Base-by-base conservation (phyloP, 2,888 invertebrate species). In the Apocheima hispidaria region DNA sequence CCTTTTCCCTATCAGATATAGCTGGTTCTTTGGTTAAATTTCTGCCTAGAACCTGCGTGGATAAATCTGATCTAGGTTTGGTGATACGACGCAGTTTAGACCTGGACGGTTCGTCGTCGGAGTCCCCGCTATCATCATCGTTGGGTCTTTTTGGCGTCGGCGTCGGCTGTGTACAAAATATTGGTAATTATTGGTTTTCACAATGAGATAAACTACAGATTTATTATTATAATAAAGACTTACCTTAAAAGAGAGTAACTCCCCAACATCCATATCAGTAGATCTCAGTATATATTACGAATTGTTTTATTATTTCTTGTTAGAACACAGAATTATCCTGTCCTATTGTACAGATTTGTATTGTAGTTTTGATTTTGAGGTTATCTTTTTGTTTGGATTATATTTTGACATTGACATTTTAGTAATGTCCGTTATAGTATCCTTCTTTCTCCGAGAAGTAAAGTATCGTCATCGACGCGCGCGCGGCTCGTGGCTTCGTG, bases 131-230 rank as follows among this genome's bases (percentile, higher is more conserved):
- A 50, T 95, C 95, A 63, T 96, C 96, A 23, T 94, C 94, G 69
- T 74, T 87, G 20, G 95, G 95, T 64, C 97, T 93, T 86, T 97
- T 97, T 7, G 97, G 96, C 7, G 96, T 97, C 79, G 96, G 96
- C 50, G 96, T 95, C 4, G 97, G 97, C 97, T 97, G 72, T 30
- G 87, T 16, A 60, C 0, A 58, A 2, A 66, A 51, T 23, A n/a
- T n/a, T 21, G 5, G 12, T 21, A 4, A n/a, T 26, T 26, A 26
- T 26, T 26, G 26, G 26, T 26, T 26, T 26, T 26, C n/a, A n/a
- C n/a, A n/a, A n/a, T n/a, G n/a, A n/a, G n/a, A n/a, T n/a, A n/a
- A n/a, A n/a, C n/a, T n/a, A n/a, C n/a, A n/a, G n/a, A n/a, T n/a
- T n/a, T n/a, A n/a, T n/a, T n/a, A n/a, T n/a, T n/a, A n/a, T n/a